Evolutionary conservation across 2,888 invertebrate species (phyloP), one percentile per base, ranked within the genome.

Genomic region (Drosophila lutescens): DNA sequence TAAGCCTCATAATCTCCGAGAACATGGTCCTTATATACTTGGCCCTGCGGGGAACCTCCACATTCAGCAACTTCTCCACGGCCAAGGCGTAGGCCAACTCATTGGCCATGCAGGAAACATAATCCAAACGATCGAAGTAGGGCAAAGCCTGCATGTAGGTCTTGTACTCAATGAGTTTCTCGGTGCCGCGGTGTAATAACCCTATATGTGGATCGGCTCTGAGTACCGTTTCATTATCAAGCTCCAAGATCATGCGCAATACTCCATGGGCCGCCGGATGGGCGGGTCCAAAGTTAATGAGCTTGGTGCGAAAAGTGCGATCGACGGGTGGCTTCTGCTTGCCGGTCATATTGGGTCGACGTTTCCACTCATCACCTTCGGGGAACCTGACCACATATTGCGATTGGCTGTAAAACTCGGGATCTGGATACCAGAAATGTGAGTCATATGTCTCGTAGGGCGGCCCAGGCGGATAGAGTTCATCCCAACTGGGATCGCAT

Each of bases 191-290:
- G 91, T 98, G 98, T 47, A 98, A 92, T 26, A 97, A 94, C 0
- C 98, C 98, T 77, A 98, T 95, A 86, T 98, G 97, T 2, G 97
- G 97, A 91, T 97, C 96, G 4, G 96, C 95, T 74, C 95, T 92
- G 26, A 95, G 92, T 0, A 98, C 95, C 7, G 94, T 94, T 94
- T 98, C 97, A 46, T 97, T 97, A 74, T 97, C 96, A 51, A 98
- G 91, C 85, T 96, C 95, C 23, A 97, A 91, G 9, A 98, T 95
- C 53, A 98, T 92, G 54, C 97, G 94, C 26, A 98, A 92, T 40
- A 97, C 97, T 8, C 98, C 98, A 89, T 98, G 98, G 43, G 98
- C 98, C 4, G 98, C 97, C 2, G 98, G 98, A 93, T 98, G 98
- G 78, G 96, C 96, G 0, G 98, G 98, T 0, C 98, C 98, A 91